Percentiles rank a stretch among this genome's conserved stretches.
Evolutionary conservation across 1,140 invertebrate species (phyloP).

Genomic region (Steinernema khuongi): DNA sequence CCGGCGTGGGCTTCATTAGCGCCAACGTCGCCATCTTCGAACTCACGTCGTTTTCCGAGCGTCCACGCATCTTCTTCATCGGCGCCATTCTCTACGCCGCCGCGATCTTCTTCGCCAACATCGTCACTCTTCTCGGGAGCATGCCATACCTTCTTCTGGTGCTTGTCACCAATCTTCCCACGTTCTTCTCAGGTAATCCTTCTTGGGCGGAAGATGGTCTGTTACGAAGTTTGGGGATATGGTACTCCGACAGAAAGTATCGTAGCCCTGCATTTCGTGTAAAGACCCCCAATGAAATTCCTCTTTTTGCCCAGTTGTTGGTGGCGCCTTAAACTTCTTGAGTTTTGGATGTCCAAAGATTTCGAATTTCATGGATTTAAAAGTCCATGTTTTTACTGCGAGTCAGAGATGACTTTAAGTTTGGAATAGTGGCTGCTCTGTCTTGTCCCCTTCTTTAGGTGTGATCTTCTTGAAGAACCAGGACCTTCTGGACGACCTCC

Average conservation of each 20-base stretch:
- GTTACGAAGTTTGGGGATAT: too few species aligned
- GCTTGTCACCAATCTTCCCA: not conserved
- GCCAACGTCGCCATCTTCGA: slow-evolving; percentile 5
- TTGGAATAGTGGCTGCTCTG: too few species aligned
- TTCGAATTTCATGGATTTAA: too few species aligned
- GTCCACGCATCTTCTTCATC: not conserved
- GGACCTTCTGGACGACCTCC: not conserved
- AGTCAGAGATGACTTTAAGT: too few species aligned
- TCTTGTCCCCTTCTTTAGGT: too few species aligned
- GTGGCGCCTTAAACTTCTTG: not conserved
- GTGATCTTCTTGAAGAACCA: not conserved
- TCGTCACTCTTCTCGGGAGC: not conserved
- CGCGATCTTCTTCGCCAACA: slow-evolving; percentile 1
- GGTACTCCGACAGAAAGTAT: too few species aligned
- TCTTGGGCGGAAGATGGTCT: too few species aligned
- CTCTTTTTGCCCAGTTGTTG: too few species aligned
- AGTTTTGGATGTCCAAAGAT: too few species aligned
- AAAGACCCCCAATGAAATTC: too few species aligned
- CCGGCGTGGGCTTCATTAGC: slow-evolving; percentile 1
- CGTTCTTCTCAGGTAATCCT: not conserved
- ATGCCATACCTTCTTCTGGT: not conserved
- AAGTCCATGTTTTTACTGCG: too few species aligned
- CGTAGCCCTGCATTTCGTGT: too few species aligned
- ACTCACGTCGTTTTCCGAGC: slow-evolving; percentile 6
- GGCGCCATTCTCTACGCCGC: not conserved